A percentile compares a stretch with the other conserved stretches of the same genome.
Conservation (phyloP, 2,797 vertebrate genomes). For the Aselliscus stoliczkanus region DNA sequence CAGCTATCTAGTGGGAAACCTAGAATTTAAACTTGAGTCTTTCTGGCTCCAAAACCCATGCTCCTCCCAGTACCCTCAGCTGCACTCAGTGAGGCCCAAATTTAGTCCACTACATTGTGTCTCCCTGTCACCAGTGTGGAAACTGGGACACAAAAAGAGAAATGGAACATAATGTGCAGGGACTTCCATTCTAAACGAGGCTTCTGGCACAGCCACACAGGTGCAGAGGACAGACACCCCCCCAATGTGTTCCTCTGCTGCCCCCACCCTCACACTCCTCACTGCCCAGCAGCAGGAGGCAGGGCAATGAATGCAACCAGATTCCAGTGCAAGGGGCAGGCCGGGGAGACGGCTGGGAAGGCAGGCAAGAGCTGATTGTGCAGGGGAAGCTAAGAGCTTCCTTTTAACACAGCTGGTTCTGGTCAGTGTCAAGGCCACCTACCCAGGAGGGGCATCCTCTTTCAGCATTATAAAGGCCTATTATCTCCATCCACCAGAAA, state of each 20-base stretch:
- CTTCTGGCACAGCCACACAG: not conserved
- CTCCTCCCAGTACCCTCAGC: not conserved
- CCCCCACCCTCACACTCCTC: not conserved
- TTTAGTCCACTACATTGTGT: not conserved
- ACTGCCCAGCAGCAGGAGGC: not conserved
- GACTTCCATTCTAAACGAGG: not conserved
- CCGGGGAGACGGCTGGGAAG: not conserved
- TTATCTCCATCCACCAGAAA: not conserved
- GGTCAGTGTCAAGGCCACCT: not conserved
- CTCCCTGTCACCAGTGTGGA: not conserved
- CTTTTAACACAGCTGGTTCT: not conserved
- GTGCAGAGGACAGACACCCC: not conserved
- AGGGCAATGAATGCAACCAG: not conserved
- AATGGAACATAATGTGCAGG: not conserved
- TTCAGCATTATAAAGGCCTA: not conserved
- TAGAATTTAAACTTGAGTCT: not conserved
- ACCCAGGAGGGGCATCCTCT: not conserved
- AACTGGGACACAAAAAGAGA: conserved; percentile 2
- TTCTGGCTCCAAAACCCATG: not conserved
- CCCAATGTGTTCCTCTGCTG: not conserved
- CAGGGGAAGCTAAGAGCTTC: not conserved
- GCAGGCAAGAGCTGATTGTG: not conserved
- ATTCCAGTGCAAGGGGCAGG: not conserved
- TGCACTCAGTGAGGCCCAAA: not conserved
- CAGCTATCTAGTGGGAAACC: not conserved